Evolutionary conservation across 2,797 vertebrate species (phyloP).

Genomic region (Synaphobranchus kaupii): DNA sequence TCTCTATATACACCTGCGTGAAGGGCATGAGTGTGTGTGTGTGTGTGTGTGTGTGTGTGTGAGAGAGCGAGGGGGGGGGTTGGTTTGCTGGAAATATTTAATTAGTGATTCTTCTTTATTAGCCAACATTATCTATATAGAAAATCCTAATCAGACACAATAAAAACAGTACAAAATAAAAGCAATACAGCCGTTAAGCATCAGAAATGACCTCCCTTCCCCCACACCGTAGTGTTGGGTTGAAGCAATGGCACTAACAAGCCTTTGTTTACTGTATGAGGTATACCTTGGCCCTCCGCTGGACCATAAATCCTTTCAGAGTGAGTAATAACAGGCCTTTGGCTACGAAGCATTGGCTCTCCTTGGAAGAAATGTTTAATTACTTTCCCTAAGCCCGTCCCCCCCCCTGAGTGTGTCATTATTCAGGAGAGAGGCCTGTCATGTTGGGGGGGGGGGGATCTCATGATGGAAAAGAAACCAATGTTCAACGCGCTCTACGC

Average conservation of each 20-base stretch:
- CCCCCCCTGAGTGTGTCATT: conserved; percentile 7
- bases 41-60: conserved; percentile 8
- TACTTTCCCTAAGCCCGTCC: conserved; percentile 14
- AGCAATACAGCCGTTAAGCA: too few relatives aligned
- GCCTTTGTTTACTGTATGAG: not conserved
- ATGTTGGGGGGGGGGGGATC: conserved; percentile 23
- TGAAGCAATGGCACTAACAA: not conserved
- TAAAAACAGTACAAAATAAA: too few relatives aligned
- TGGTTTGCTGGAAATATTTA: too few relatives aligned
- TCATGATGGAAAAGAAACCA: conserved; percentile 12
- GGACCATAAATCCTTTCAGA: not conserved
- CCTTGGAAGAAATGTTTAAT: conserved; percentile 10
- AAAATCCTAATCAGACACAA: not conserved
- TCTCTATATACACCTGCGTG: conserved; percentile 19
- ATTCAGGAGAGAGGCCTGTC: conserved; percentile 20
- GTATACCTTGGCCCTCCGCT: not conserved
- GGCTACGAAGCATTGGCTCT: not conserved
- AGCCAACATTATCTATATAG: not conserved
- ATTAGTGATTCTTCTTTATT: not conserved
- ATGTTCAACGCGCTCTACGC: conserved; percentile 9
- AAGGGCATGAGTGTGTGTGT: not conserved
- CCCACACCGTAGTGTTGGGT: not conserved
- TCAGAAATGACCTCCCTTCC: not conserved
- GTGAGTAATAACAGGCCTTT: not conserved
- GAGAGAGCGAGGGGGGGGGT: not conserved